These are phyloP conservation scores for Rhyacophila evoluta DNA, from an alignment of 2,888 invertebrate genomes.

Conservation along the genomic window DNA sequence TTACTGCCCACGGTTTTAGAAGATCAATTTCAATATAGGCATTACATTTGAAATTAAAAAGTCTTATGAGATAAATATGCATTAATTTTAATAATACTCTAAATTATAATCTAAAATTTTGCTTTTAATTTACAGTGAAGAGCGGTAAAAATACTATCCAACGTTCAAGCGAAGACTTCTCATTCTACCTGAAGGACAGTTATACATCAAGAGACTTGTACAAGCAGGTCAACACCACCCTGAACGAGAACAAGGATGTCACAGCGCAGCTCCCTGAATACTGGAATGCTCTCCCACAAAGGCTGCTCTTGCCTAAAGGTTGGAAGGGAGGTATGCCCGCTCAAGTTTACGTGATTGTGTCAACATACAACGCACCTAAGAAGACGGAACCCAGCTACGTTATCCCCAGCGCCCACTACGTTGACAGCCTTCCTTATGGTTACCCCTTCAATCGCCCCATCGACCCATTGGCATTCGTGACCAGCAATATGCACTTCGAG, in stretches of 20 bases:
- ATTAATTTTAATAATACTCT: too few species aligned
- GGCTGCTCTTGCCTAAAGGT: constrained; percentile 80
- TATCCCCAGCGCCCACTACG: constrained; percentile 34
- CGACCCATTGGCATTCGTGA: constrained; percentile 55
- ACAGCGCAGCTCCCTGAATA: constrained; percentile 62
- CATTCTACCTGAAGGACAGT: constrained; percentile 75
- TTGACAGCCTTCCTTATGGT: constrained; percentile 68
- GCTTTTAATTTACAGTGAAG: constrained; percentile 40
- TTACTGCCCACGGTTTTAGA: too few species aligned
- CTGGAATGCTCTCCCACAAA: constrained; percentile 78
- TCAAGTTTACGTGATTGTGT: constrained; percentile 74
- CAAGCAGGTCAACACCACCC: constrained; percentile 72
- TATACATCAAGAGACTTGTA: constrained; percentile 74
- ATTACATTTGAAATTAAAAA: too few species aligned
- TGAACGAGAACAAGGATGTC: constrained; percentile 64
- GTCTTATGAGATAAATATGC: too few species aligned
- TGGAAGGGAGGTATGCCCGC: constrained; percentile 74
- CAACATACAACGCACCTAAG: constrained; percentile 65
- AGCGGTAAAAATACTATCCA: constrained; percentile 61
- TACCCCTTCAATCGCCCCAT: constrained; percentile 72
- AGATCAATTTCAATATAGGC: too few species aligned
- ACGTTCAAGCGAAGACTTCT: constrained; percentile 75
- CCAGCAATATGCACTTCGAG: constrained; percentile 66
- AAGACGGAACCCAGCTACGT: constrained; percentile 63
- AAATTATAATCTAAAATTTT: too few species aligned